Evolutionary conservation across 2,113 vertebrate genomes (phyloP), one percentile per base, ranked within the genome.

Genomic region (Bostrychus sinensis): DNA sequence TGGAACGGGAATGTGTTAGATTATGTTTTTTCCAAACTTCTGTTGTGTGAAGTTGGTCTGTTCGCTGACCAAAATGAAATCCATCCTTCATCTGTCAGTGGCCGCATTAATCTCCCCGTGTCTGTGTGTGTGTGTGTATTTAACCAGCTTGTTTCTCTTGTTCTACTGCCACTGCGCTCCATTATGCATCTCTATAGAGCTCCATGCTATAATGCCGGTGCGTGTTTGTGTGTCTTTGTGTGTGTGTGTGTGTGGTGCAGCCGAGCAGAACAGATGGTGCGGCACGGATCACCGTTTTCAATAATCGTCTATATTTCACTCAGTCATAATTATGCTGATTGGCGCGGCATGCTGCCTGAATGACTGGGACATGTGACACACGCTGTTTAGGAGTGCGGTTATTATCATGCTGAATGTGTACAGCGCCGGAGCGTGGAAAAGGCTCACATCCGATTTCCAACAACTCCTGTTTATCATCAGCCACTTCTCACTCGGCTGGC

Each of bases 321-420:
- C 65, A 70, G 69, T 85, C 75, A 82, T 75, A 88, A 89, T 88
- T 63, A 86, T 85, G 59, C 62, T 66, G 77, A 88, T 77, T 85
- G 77, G 30, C 67, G 57, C 58, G 50, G 56, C 73, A 39, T 62
- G 59, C 59, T 75, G 77, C 53, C 56, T 57, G 54, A 65, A 34
- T n/a, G n/a, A 46, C 57, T 62, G 46, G 34, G 75, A 80, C 74
- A 72, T 80, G 62, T 76, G 73, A 73, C 77, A 68, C 75, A 62
- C 66, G 77, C 16, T 56, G 46, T 17, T n/a, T 73, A 65, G 51
- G 48, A 54, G 26, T 66, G 65, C 37, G 54, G 5, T 69, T 30
- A 38, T 58, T 42, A 62, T 1, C 7, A 53, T 13, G 9, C 13
- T 66, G 38, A 74, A 78, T 5, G 7, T 41, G 42, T 10, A 9